Conservation (phyloP, 2,113 vertebrate genomes). For the Psilopsiagon aurifrons region DNA sequence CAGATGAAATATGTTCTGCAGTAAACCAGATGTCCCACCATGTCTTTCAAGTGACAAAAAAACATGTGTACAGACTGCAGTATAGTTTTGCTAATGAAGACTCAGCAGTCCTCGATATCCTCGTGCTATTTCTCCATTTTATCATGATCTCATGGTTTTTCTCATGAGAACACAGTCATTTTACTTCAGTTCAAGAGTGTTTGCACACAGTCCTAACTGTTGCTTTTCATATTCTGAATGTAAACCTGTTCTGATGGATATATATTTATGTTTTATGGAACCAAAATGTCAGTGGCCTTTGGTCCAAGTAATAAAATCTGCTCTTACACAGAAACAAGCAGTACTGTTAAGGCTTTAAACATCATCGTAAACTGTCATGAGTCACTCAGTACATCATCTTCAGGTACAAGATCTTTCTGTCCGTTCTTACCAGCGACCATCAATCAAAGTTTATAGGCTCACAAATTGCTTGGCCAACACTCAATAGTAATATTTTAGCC, state of each 20-base stretch:
- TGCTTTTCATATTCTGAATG: constrained; percentile 56
- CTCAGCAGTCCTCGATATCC: background rate
- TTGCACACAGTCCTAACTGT: background rate
- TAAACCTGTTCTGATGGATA: constrained; percentile 44
- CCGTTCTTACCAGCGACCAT: constrained; percentile 35
- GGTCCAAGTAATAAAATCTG: constrained; percentile 67
- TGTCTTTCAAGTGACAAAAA: background rate
- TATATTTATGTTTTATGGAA: constrained; percentile 60
- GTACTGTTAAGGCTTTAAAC: constrained; percentile 68
- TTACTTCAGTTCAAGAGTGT: background rate
- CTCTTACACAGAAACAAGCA: constrained; percentile 64
- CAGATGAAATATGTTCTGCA: background rate
- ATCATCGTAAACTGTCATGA: constrained; percentile 69
- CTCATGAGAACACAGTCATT: background rate
- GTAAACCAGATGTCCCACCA: background rate
- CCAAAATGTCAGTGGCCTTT: constrained; percentile 67
- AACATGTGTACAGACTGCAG: background rate
- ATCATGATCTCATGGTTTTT: background rate
- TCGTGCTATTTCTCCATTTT: background rate
- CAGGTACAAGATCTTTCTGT: constrained; percentile 57
- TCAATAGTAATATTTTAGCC: constrained; percentile 42
- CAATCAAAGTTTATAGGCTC: constrained; percentile 70
- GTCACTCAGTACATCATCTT: constrained; percentile 64
- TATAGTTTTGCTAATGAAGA: background rate
- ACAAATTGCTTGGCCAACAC: constrained; percentile 62